Evolutionary conservation across 2,797 vertebrate genomes (phyloP).

Genomic region (Macropodus opercularis): DNA sequence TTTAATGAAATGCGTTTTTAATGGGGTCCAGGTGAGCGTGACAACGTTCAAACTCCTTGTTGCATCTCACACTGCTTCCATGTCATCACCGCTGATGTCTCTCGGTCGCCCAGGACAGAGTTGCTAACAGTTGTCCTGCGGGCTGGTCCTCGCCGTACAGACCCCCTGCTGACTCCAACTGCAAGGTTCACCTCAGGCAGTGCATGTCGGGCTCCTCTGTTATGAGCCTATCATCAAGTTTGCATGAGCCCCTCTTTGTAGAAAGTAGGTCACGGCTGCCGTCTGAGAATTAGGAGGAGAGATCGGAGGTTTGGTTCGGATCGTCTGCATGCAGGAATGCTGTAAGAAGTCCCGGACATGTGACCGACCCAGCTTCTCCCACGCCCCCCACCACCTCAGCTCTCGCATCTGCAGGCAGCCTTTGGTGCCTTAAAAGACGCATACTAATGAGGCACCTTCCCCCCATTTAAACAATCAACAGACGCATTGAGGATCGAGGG

Average conservation of each 20-base stretch:
- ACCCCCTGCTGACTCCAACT: constrained; percentile 50
- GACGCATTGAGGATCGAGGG: constrained; percentile 77
- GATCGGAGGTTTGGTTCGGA: constrained; percentile 62
- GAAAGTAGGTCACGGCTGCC: constrained; percentile 82
- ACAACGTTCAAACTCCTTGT: constrained; percentile 3
- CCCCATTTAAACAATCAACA: constrained; percentile 78
- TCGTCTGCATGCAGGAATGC: constrained; percentile 53
- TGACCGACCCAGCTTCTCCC: constrained; percentile 73
- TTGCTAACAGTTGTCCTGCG: constrained; percentile 39
- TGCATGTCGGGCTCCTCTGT: constrained; percentile 51
- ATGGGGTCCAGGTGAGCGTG: constrained; percentile 15
- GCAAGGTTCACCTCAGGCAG: constrained; percentile 64
- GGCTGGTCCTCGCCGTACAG: constrained; percentile 28
- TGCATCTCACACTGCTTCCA: constrained; percentile 1
- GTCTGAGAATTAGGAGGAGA: constrained; percentile 77
- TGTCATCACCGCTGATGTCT: constrained; percentile 21
- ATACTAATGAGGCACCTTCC: constrained; percentile 78
- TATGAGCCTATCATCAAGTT: constrained; percentile 81
- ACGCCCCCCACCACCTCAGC: constrained; percentile 48
- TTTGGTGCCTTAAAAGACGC: constrained; percentile 65
- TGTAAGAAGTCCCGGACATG: constrained; percentile 62
- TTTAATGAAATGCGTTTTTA: constrained; percentile 8
- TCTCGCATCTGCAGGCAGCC: constrained; percentile 65
- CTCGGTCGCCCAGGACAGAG: constrained; percentile 43
- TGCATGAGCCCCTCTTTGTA: constrained; percentile 79